Percentiles rank a stretch among this genome's conserved stretches.
These are phyloP conservation scores for Epiblema foenella DNA, from an alignment of 2,888 invertebrate genomes.

Conservation along the genomic window DNA sequence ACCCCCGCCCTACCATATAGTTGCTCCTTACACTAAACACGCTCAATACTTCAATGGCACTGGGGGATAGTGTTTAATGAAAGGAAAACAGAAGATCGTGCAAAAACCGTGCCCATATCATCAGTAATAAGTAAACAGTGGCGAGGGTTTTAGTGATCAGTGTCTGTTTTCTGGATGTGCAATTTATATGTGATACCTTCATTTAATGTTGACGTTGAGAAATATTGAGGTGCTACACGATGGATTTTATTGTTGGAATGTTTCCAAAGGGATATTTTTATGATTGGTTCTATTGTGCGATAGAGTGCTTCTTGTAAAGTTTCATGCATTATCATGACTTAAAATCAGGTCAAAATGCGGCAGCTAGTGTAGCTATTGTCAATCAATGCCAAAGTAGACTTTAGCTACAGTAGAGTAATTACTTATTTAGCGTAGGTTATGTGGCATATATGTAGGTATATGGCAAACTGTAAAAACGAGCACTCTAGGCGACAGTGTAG, in stretches of 20 bases:
- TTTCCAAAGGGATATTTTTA: slow-evolving; percentile 56
- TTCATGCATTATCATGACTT: slow-evolving; percentile 20
- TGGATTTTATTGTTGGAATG: slow-evolving; percentile 63
- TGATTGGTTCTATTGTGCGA: slow-evolving; percentile 53
- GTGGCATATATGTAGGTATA: slow-evolving; percentile 14
- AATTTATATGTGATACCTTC: slow-evolving; percentile 81
- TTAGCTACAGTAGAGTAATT: slow-evolving; percentile 41
- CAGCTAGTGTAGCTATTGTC: slow-evolving; percentile 39
- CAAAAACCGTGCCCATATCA: slow-evolving; percentile 41
- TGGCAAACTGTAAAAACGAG: slow-evolving; percentile 42
- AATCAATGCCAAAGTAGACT: slow-evolving; percentile 42
- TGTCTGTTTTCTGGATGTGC: slow-evolving; percentile 74
- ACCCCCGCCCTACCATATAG: slow-evolving; percentile 94
- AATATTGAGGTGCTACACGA: slow-evolving; percentile 80
- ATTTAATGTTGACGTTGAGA: slow-evolving; percentile 58
- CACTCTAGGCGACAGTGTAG: slow-evolving; percentile 60
- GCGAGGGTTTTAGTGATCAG: slow-evolving; percentile 38
- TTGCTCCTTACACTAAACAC: slow-evolving; percentile 92
- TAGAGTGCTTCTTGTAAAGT: slow-evolving; percentile 31
- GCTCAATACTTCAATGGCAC: slow-evolving; percentile 87
- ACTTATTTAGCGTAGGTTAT: slow-evolving; percentile 23
- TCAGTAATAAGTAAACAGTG: slow-evolving; percentile 25
- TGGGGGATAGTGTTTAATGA: slow-evolving; percentile 71
- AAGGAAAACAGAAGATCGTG: slow-evolving; percentile 53
- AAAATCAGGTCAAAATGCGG: slow-evolving; percentile 20